Evolutionary conservation across 1,140 invertebrate genomes (phyloP).

Genomic region (Eufriesea mexicana): DNA sequence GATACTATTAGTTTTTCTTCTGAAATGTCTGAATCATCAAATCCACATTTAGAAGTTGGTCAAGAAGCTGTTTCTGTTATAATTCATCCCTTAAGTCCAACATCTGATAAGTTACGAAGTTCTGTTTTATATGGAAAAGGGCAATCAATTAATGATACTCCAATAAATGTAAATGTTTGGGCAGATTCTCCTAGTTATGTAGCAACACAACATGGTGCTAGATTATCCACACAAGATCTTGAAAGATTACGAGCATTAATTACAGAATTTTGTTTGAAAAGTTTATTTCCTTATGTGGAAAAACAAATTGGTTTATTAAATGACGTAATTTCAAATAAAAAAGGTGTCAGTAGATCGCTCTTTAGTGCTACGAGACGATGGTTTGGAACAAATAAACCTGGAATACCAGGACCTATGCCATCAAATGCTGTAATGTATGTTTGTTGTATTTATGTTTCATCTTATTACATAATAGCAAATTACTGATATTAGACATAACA

Average conservation of each 20-base stretch:
- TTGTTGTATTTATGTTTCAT: constrained; percentile 26
- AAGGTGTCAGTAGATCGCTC: constrained; percentile 95
- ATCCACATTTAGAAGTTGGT: constrained; percentile 78
- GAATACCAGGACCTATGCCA: constrained; percentile 85
- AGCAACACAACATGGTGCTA: constrained; percentile 86
- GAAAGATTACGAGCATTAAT: constrained; percentile 93
- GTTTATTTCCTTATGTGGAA: constrained; percentile 95
- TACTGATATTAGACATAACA: not conserved
- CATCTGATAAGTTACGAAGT: constrained; percentile 76
- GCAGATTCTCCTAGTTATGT: constrained; percentile 81
- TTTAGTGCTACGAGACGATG: constrained; percentile 96
- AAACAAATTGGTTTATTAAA: constrained; percentile 91
- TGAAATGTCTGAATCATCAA: constrained; percentile 68
- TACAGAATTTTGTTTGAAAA: constrained; percentile 93
- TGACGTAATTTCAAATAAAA: constrained; percentile 93
- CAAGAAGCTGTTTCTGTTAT: constrained; percentile 81
- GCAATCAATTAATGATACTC: constrained; percentile 81
- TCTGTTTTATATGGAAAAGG: constrained; percentile 48
- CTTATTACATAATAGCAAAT: not conserved
- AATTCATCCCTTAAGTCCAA: constrained; percentile 86
- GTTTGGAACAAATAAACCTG: constrained; percentile 95
- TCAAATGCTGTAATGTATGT: constrained; percentile 91
- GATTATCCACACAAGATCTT: constrained; percentile 90
- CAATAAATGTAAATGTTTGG: constrained; percentile 85
- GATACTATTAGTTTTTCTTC: constrained; percentile 74